These are phyloP conservation scores for Volucella zonaria DNA, from an alignment of 2,888 invertebrate species.

Conservation along the genomic window DNA sequence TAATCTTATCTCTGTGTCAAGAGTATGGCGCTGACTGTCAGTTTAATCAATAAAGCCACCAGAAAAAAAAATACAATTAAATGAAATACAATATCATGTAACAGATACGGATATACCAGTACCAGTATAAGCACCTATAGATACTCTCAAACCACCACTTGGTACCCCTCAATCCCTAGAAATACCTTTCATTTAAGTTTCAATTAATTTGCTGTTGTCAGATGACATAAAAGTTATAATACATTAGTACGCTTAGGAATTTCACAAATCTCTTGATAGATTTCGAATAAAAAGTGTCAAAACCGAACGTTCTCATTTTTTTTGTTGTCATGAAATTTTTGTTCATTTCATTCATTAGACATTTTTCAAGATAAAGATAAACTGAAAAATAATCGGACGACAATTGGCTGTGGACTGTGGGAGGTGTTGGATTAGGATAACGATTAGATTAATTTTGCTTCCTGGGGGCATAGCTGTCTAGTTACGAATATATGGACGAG, in stretches of 20 bases:
- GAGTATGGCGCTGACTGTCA: constrained; percentile 63
- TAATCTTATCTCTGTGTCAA: constrained; percentile 61
- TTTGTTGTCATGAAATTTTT: neutral
- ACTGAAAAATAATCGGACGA: neutral
- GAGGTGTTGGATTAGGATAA: constrained; percentile 34
- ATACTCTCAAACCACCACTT: neutral
- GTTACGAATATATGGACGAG: neutral
- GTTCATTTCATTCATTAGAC: too few species aligned
- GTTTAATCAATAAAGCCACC: constrained; percentile 30
- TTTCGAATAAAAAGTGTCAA: neutral
- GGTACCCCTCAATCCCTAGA: neutral
- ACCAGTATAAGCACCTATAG: neutral
- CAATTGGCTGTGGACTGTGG: neutral
- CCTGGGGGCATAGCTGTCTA: constrained; percentile 33
- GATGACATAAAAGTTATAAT: neutral
- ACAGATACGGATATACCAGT: constrained; percentile 12
- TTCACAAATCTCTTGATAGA: neutral
- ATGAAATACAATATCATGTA: constrained; percentile 9
- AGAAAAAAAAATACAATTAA: constrained; percentile 1
- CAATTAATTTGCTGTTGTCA: constrained; percentile 4
- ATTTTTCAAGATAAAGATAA: neutral
- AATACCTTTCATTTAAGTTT: neutral
- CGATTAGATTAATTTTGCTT: constrained; percentile 35
- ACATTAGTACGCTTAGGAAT: neutral
- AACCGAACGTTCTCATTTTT: neutral